Conservation (phyloP, 1,140 invertebrate species). For the Steinernema feltiae region DNA sequence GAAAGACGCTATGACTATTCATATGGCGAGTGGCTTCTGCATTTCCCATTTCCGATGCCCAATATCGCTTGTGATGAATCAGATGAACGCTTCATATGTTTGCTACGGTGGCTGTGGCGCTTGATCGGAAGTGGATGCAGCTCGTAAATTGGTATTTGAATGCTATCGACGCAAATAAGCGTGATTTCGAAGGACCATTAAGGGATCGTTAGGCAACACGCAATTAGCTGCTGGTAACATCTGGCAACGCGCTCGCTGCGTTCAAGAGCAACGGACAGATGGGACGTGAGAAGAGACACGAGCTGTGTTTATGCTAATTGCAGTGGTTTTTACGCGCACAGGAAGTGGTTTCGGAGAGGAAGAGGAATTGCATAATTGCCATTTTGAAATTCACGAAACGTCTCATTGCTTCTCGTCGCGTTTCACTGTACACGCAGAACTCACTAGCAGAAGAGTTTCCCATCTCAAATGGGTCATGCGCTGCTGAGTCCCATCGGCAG, state of each 20-base stretch:
- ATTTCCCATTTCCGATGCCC: neutral
- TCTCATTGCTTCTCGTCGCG: neutral
- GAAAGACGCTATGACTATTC: neutral
- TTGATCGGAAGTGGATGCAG: neutral
- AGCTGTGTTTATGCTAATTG: conserved; percentile 7
- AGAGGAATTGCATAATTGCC: neutral
- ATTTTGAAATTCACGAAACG: neutral
- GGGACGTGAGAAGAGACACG: neutral
- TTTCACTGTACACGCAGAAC: no score
- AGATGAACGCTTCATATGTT: no score
- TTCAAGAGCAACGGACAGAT: neutral
- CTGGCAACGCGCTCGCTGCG: neutral
- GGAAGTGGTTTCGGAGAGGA: neutral
- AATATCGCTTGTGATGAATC: neutral
- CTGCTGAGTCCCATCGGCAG: neutral
- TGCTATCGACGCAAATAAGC: neutral
- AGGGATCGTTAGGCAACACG: conserved; percentile 8
- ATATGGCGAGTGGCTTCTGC: neutral
- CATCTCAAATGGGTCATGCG: neutral
- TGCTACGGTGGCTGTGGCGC: no score
- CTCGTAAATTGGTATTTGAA: conserved; percentile 1
- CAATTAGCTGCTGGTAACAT: conserved; percentile 15
- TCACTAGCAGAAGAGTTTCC: no score
- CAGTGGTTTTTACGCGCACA: neutral
- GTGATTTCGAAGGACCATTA: conserved; percentile 1